Percentiles rank a stretch among this genome's conserved stretches.
Evolutionary conservation across 2,797 vertebrate species (phyloP).

Genomic region (Scolopax bukidnonensis): DNA sequence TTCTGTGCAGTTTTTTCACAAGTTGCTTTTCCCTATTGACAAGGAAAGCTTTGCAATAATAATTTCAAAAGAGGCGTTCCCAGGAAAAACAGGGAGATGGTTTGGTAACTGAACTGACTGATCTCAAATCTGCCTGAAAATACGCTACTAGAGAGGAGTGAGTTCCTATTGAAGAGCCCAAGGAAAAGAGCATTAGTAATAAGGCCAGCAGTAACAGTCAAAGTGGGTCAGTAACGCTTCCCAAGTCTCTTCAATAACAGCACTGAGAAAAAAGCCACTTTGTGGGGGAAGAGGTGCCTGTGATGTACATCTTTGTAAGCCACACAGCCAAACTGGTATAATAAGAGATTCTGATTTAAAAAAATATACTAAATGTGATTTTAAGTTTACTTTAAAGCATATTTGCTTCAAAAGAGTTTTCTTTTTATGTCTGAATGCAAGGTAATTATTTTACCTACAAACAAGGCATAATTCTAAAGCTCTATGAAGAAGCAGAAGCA

Average conservation of each 20-base stretch:
- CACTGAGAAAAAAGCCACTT: neutral
- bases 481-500: neutral
- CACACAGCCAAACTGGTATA: neutral
- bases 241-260: neutral
- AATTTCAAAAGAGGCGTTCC: neutral
- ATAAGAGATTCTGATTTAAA: neutral
- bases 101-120: neutral
- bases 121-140: neutral
- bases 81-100: neutral
- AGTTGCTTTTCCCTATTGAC: neutral
- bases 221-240: neutral
- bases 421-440: neutral
- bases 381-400: neutral
- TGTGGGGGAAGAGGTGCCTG: neutral
- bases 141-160: neutral
- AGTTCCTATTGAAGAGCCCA: neutral
- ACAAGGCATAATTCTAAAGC: neutral
- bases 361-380: neutral
- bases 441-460: neutral
- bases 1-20: neutral
- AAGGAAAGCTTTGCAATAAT: neutral
- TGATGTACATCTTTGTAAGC: neutral
- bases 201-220: neutral
- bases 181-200: neutral
- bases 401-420: neutral